These are phyloP conservation scores for Yoshiicerus persimilis DNA, from an alignment of 1,140 invertebrate species.

Conservation along the genomic window DNA sequence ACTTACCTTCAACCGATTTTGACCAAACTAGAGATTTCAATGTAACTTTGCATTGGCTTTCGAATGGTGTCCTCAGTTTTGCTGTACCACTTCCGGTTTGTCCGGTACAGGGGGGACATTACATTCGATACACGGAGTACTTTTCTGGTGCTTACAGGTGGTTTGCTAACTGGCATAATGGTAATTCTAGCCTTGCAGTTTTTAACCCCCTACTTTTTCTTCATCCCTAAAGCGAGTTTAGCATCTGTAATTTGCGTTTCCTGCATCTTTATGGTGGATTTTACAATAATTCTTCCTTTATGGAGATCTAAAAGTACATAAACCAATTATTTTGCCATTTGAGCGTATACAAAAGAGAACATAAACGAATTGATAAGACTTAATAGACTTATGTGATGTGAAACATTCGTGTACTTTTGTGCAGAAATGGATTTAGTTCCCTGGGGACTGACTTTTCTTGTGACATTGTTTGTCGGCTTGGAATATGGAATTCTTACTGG, in stretches of 20 bases:
- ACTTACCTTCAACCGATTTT: too few species aligned
- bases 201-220: slow-evolving; percentile 79
- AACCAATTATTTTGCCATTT: background rate
- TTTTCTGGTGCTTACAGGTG: background rate
- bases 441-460: slow-evolving; percentile 76
- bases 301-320: slow-evolving; percentile 71
- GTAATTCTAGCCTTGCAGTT: slow-evolving; percentile 76
- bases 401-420: background rate
- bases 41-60: too few species aligned
- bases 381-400: background rate
- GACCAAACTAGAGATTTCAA: too few species aligned
- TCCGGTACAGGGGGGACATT: too few species aligned
- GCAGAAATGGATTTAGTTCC: slow-evolving; percentile 81
- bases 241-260: slow-evolving; percentile 80
- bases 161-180: slow-evolving; percentile 53
- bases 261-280: slow-evolving; percentile 80
- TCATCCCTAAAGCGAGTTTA: slow-evolving; percentile 75
- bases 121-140: too few species aligned
- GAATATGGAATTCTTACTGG: slow-evolving; percentile 82
- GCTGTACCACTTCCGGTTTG: too few species aligned
- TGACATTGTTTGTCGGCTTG: slow-evolving; percentile 80
- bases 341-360: background rate
- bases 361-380: background rate
- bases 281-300: slow-evolving; percentile 72
- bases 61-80: too few species aligned